Evolutionary conservation across 2,888 invertebrate species (phyloP).

Genomic region (Diplazon laetatorius): DNA sequence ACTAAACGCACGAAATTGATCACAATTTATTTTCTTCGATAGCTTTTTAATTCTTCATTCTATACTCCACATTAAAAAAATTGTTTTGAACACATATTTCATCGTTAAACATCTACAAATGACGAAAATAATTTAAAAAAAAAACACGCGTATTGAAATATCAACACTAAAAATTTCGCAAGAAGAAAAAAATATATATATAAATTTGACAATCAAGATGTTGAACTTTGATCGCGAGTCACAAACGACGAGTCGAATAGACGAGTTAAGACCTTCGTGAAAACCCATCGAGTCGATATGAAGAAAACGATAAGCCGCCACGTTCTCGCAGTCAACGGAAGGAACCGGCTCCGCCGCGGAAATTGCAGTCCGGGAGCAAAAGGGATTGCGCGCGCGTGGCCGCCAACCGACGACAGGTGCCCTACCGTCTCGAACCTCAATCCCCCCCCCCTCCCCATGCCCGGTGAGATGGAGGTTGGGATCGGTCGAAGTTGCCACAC

Average conservation of each 20-base stretch:
- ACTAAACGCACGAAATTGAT: too few relatives aligned
- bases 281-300: conserved; percentile 27
- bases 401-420: background rate
- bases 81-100: too few relatives aligned
- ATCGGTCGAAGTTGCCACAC: background rate
- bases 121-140: too few relatives aligned
- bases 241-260: background rate
- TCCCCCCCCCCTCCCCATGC: too few relatives aligned
- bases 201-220: background rate
- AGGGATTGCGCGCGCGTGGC: conserved; percentile 30
- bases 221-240: background rate
- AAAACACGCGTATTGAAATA: too few relatives aligned
- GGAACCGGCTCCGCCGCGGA: conserved; percentile 41
- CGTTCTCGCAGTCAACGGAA: conserved; percentile 43
- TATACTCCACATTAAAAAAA: too few relatives aligned
- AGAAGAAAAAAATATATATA: too few relatives aligned
- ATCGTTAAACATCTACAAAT: too few relatives aligned
- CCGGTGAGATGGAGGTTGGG: too few relatives aligned
- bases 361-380: conserved; percentile 46
- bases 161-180: too few relatives aligned
- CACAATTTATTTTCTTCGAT: too few relatives aligned
- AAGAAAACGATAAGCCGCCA: conserved; percentile 41
- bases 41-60: too few relatives aligned
- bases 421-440: conserved; percentile 9
- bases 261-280: background rate